phyloP scores from a whole-genome alignment of 1,140 invertebrate species.

The Euschistus heros region DNA sequence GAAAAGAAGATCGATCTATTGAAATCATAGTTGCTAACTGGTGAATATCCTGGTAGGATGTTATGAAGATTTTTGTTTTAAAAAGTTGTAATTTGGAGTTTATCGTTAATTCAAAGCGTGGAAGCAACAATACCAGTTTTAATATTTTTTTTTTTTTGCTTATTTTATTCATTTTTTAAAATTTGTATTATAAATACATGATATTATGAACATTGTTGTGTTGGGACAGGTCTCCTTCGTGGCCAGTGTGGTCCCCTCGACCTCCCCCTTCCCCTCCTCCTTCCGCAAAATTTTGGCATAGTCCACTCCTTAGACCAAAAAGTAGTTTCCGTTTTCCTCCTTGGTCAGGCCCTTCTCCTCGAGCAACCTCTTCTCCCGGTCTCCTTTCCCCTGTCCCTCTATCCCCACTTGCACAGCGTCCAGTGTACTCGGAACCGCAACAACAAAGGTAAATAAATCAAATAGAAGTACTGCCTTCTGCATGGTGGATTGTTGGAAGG shows the following conservation, averaged over 20 bases:
- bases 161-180: too few species aligned
- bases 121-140: too few species aligned
- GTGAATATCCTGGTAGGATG: too few species aligned
- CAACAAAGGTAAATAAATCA: background rate
- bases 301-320: constrained; percentile 35
- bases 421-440: background rate
- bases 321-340: constrained; percentile 33
- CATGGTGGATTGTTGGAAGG: constrained; percentile 3
- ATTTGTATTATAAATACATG: too few species aligned
- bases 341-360: constrained; percentile 33
- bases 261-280: constrained; percentile 18
- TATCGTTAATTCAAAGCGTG: too few species aligned
- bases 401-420: constrained; percentile 2
- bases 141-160: too few species aligned
- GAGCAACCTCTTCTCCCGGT: constrained; percentile 43
- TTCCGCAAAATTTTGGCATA: constrained; percentile 27
- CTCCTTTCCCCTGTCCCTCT: constrained; percentile 38
- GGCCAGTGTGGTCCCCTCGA: constrained; percentile 44
- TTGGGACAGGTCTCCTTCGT: constrained; percentile 43
- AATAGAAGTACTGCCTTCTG: constrained; percentile 8
- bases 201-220: constrained; percentile 11
- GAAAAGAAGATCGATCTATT: too few species aligned
- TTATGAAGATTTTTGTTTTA: too few species aligned
- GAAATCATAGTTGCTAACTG: too few species aligned
- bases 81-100: too few species aligned